These are phyloP conservation scores for Grammatotria lemairii DNA, from an alignment of 2,113 vertebrate species.

Conservation along the genomic window DNA sequence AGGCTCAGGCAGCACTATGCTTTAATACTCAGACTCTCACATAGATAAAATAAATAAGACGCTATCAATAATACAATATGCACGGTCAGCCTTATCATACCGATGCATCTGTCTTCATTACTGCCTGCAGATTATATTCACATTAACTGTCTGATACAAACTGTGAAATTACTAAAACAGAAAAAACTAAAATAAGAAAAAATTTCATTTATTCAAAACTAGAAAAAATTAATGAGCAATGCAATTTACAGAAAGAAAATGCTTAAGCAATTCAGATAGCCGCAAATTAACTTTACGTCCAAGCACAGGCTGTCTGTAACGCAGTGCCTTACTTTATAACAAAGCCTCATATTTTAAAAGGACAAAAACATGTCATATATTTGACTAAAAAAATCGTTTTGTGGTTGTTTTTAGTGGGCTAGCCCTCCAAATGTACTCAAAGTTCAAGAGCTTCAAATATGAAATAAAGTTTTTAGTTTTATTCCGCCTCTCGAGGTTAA, in stretches of 20 bases:
- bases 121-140: background rate
- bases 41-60: background rate
- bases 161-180: background rate
- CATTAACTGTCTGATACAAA: background rate
- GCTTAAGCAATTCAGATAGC: background rate
- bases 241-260: background rate
- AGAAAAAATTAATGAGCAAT: accelerated
- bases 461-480: background rate
- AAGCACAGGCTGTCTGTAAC: background rate
- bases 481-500: background rate
- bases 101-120: background rate
- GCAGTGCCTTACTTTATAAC: background rate
- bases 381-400: background rate
- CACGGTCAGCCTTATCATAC: background rate
- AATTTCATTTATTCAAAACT: background rate
- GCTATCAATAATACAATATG: background rate
- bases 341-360: background rate
- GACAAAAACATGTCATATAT: background rate
- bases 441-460: background rate
- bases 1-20: background rate
- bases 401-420: background rate
- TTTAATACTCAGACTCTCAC: background rate
- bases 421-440: background rate
- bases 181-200: background rate
- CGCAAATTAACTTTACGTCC: background rate